A percentile compares a stretch with the other conserved stretches of the same genome.
These are phyloP conservation scores for Polyergus mexicanus DNA, from an alignment of 1,140 invertebrate genomes.

Conservation along the genomic window DNA sequence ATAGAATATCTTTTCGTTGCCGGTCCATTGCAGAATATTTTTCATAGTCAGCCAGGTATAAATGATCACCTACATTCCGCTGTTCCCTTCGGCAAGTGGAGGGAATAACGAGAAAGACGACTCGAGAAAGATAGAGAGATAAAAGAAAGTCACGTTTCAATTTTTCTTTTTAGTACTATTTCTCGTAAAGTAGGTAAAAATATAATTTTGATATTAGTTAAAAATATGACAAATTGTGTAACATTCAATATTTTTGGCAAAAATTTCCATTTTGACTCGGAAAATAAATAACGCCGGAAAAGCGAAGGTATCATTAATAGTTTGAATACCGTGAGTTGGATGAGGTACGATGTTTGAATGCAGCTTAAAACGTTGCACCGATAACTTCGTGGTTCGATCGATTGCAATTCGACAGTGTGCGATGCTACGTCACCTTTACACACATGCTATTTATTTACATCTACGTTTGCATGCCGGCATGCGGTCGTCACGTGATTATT, in stretches of 20 bases:
- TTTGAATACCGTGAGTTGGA: not conserved
- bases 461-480: constrained; percentile 33
- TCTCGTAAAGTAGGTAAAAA: not conserved
- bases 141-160: not conserved
- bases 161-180: not conserved
- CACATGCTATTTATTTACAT: constrained; percentile 53
- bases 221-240: not conserved
- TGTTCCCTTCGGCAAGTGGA: not conserved
- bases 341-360: not conserved
- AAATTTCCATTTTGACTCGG: not conserved
- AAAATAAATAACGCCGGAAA: not conserved
- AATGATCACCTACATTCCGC: constrained; percentile 42
- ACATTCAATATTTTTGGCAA: not conserved
- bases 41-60: constrained; percentile 60
- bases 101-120: not conserved
- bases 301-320: constrained; percentile 11
- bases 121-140: not conserved
- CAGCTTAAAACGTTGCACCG: constrained; percentile 16
- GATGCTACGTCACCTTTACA: constrained; percentile 37
- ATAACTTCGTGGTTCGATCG: constrained; percentile 31
- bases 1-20: constrained; percentile 66
- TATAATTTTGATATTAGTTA: not conserved
- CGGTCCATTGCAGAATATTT: constrained; percentile 64
- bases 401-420: constrained; percentile 14
- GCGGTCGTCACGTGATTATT: constrained; percentile 50